These are phyloP conservation scores for Fissipunctia ypsillon DNA, from an alignment of 2,888 invertebrate species.

Conservation along the genomic window DNA sequence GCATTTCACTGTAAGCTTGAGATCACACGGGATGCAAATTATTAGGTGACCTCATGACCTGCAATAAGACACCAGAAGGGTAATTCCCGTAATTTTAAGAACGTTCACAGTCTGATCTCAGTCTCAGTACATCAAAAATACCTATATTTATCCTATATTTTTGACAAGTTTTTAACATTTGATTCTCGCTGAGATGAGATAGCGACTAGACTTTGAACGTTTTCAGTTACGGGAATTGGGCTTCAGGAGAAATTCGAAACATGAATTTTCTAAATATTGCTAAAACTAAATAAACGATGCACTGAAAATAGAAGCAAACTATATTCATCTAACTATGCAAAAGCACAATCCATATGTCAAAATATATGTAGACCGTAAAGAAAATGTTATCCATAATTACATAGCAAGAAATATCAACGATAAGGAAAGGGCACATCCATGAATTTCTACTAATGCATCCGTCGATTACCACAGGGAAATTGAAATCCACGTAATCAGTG, in stretches of 20 bases:
- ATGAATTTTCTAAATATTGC: neutral
- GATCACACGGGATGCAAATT: constrained; percentile 18
- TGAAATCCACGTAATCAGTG: constrained; percentile 36
- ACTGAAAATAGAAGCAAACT: neutral
- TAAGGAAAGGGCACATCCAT: constrained; percentile 13
- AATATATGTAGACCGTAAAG: neutral
- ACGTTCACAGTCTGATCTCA: too few species aligned
- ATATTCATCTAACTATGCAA: neutral
- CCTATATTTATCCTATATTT: too few species aligned
- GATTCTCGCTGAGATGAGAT: too few species aligned
- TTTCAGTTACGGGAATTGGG: too few species aligned
- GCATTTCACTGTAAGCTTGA: constrained; percentile 29
- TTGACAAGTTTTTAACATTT: too few species aligned
- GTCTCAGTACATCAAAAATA: too few species aligned
- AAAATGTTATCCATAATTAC: neutral
- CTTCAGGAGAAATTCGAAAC: neutral
- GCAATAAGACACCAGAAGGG: neutral
- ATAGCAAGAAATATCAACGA: neutral
- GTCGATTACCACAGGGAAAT: constrained; percentile 41
- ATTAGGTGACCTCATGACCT: too few species aligned
- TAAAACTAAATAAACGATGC: neutral
- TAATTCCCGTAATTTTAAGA: too few species aligned
- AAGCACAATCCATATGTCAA: neutral
- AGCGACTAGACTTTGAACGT: too few species aligned
- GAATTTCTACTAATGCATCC: constrained; percentile 10